phyloP scores from a whole-genome alignment of 2,113 vertebrate species.

The Anthoscopus minutus region DNA sequence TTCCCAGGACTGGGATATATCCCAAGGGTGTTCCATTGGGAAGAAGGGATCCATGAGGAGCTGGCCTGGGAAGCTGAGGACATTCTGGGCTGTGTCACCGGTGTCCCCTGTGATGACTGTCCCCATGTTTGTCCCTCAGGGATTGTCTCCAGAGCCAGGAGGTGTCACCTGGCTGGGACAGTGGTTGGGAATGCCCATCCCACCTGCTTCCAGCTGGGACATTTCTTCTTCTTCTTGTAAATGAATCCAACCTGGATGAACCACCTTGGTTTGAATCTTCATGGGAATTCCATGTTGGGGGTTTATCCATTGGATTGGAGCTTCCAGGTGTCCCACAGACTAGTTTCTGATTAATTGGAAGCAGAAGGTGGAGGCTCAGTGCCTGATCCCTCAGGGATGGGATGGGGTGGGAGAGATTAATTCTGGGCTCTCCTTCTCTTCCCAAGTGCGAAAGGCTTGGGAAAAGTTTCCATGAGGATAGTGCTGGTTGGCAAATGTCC shows the following conservation, averaged over 20 bases:
- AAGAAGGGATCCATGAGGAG: not conserved
- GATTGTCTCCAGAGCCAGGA: not conserved
- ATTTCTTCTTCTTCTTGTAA: not conserved
- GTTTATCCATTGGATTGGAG: not conserved
- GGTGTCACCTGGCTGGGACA: not conserved
- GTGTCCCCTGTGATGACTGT: too few relatives aligned
- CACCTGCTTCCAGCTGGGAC: not conserved
- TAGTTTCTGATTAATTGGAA: not conserved
- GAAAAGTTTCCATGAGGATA: accelerated
- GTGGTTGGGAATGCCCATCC: not conserved
- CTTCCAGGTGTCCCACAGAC: not conserved
- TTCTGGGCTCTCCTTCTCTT: not conserved
- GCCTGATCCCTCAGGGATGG: not conserved
- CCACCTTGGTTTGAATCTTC: accelerated
- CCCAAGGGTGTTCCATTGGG: not conserved
- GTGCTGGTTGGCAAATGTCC: not conserved
- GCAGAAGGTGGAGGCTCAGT: too few relatives aligned
- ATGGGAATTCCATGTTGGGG: accelerated
- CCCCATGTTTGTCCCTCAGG: not conserved
- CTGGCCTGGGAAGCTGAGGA: not conserved
- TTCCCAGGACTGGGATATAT: not conserved
- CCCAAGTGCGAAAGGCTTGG: accelerated
- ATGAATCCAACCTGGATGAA: not conserved
- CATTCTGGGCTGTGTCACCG: not conserved
- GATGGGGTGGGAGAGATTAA: not conserved